Percentiles rank a stretch among this genome's conserved stretches.
phyloP scores from a whole-genome alignment of 1,140 invertebrate genomes.

The Drosophila athabasca region DNA sequence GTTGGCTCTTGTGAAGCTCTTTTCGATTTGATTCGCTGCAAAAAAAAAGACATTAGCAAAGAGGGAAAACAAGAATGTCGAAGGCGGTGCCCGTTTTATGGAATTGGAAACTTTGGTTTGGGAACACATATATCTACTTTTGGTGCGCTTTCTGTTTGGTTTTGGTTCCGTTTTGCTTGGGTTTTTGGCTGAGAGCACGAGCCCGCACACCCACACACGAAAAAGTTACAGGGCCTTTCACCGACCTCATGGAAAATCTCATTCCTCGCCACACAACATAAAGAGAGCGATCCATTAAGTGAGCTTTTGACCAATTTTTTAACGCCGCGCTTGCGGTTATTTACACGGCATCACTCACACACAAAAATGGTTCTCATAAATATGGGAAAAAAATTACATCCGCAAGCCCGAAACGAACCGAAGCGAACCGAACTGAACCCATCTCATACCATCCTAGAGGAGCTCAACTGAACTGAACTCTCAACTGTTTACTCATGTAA shows the following conservation, averaged over 20 bases:
- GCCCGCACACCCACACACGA: slow-evolving; percentile 8
- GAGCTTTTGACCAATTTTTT: slow-evolving; percentile 70
- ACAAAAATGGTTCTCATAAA: slow-evolving; percentile 15
- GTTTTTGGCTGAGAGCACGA: too few relatives aligned
- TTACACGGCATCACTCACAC: slow-evolving; percentile 41
- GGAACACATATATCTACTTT: slow-evolving; percentile 2
- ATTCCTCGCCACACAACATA: slow-evolving; percentile 17
- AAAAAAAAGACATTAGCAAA: slow-evolving; percentile 55
- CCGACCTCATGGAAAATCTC: slow-evolving; percentile 22
- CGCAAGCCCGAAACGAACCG: slow-evolving; percentile 10
- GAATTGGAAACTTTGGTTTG: slow-evolving; percentile 37
- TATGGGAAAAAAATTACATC: slow-evolving; percentile 25
- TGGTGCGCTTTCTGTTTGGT: too few relatives aligned
- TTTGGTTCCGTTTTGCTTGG: too few relatives aligned
- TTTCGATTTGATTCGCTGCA: slow-evolving; percentile 71
- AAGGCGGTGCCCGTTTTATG: slow-evolving; percentile 43
- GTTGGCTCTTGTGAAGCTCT: slow-evolving; percentile 40
- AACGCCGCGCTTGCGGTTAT: slow-evolving; percentile 68
- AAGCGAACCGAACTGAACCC: neutral
- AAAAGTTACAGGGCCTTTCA: slow-evolving; percentile 37
- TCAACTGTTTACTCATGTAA: slow-evolving; percentile 80
- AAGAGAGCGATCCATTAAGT: slow-evolving; percentile 62
- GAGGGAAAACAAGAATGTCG: slow-evolving; percentile 41
- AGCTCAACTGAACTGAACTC: slow-evolving; percentile 50
- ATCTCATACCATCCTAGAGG: slow-evolving; percentile 5